phyloP scores from a whole-genome alignment of 2,888 invertebrate genomes.

The Lobophora halterata region DNA sequence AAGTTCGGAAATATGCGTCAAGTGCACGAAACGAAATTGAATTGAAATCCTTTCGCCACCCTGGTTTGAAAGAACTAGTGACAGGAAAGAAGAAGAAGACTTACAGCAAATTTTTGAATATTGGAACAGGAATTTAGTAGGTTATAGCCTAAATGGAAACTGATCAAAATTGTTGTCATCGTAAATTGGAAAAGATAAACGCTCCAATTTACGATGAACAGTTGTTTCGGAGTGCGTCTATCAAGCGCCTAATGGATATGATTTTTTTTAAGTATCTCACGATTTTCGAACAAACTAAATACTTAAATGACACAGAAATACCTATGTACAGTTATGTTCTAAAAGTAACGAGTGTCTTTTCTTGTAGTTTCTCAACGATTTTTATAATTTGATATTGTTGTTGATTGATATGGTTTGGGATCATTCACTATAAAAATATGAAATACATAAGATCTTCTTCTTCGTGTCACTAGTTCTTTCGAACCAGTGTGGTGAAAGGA shows the following conservation, averaged over 20 bases:
- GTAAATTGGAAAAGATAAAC: constrained; percentile 34
- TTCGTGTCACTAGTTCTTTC: too few relatives aligned
- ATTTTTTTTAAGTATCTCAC: constrained; percentile 44
- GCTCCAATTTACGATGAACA: constrained; percentile 41
- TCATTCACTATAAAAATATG: constrained; percentile 1
- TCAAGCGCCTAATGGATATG: constrained; percentile 39
- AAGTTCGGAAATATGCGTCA: too few relatives aligned
- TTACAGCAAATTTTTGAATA: too few relatives aligned
- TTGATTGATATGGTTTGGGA: not conserved
- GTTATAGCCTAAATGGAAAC: too few relatives aligned
- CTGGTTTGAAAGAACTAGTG: too few relatives aligned
- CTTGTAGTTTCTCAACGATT: not conserved
- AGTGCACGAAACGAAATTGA: too few relatives aligned
- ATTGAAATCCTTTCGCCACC: too few relatives aligned
- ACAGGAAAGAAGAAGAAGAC: too few relatives aligned
- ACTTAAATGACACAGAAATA: constrained; percentile 11
- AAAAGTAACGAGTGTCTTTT: not conserved
- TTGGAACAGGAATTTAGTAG: too few relatives aligned
- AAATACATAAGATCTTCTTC: too few relatives aligned
- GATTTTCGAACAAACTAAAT: constrained; percentile 24
- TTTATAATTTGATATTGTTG: too few relatives aligned
- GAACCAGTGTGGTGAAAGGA: too few relatives aligned
- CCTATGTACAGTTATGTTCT: not conserved
- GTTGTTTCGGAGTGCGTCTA: constrained; percentile 44
- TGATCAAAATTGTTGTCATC: constrained; percentile 30